phyloP scores from a whole-genome alignment of 2,113 vertebrate species.

The Phyllostomus discolor region DNA sequence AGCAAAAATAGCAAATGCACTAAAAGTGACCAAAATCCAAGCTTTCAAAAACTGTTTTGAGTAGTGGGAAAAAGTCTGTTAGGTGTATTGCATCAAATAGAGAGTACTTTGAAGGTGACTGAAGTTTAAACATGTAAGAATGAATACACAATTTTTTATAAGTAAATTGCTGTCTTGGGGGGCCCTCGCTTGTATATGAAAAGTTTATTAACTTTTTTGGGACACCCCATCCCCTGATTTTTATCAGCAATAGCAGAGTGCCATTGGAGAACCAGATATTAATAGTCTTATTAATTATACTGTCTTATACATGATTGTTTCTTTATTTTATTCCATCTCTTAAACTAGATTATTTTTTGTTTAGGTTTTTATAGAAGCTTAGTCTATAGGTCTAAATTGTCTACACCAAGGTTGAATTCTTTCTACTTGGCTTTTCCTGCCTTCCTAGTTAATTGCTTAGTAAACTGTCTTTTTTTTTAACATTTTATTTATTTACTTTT shows the following conservation, averaged over 20 bases:
- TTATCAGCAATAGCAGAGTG: background rate
- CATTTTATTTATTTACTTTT: too few relatives aligned
- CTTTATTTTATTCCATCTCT: background rate
- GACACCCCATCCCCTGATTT: background rate
- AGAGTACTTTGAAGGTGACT: too few relatives aligned
- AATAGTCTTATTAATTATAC: background rate
- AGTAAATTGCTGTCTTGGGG: too few relatives aligned
- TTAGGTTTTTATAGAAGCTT: background rate
- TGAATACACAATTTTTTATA: too few relatives aligned
- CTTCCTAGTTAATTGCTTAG: background rate
- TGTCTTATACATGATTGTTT: background rate
- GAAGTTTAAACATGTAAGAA: too few relatives aligned
- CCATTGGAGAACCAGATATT: background rate
- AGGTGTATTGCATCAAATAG: too few relatives aligned
- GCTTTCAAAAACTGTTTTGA: too few relatives aligned
- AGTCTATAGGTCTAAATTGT: background rate
- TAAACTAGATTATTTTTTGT: background rate
- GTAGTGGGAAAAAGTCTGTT: too few relatives aligned
- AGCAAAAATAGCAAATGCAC: too few relatives aligned
- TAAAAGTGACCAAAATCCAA: too few relatives aligned
- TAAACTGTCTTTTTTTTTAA: background rate
- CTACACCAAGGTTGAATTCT: background rate
- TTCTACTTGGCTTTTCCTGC: background rate
- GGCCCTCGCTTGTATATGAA: background rate
- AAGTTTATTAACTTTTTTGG: background rate